Evolutionary conservation across 2,888 invertebrate species (phyloP).

Genomic region (Andrena marginata): DNA sequence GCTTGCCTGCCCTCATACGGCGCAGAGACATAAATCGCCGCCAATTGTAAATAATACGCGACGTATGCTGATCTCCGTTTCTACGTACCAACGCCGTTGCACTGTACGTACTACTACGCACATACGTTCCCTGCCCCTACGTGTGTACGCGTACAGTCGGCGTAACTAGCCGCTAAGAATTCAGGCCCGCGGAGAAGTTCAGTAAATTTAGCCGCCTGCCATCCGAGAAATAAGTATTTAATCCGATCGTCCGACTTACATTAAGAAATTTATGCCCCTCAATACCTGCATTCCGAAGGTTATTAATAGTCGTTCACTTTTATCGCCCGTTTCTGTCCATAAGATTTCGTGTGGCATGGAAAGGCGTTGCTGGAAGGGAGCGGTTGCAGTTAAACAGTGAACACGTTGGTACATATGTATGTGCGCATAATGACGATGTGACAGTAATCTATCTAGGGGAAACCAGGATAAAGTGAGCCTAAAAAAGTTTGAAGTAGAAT

Average conservation of each 20-base stretch:
- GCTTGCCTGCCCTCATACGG: slow-evolving; percentile 73
- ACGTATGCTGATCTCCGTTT: slow-evolving; percentile 81
- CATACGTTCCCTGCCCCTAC: slow-evolving; percentile 17
- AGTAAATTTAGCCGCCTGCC: slow-evolving; percentile 29
- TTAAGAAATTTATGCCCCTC: slow-evolving; percentile 21
- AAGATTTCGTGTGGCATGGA: background rate
- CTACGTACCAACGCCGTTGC: slow-evolving; percentile 59
- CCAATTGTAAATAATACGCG: slow-evolving; percentile 84
- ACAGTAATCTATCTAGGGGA: no score
- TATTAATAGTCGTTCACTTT: slow-evolving; percentile 12
- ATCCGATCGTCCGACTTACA: slow-evolving; percentile 27
- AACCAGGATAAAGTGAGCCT: no score
- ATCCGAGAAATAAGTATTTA: slow-evolving; percentile 22
- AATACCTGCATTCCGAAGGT: background rate
- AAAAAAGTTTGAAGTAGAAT: no score
- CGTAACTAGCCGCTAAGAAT: slow-evolving; percentile 42
- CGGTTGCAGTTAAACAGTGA: no score
- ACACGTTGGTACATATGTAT: no score
- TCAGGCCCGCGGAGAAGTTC: slow-evolving; percentile 33
- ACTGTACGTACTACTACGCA: slow-evolving; percentile 14
- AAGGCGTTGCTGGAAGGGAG: no score
- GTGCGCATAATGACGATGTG: no score
- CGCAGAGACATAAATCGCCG: slow-evolving; percentile 80
- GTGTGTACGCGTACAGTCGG: slow-evolving; percentile 27
- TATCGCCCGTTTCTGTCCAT: no score